A percentile compares a stretch with the other conserved stretches of the same genome.
Evolutionary conservation across 2,888 invertebrate genomes (phyloP).

Genomic region (Tenthredo notha): DNA sequence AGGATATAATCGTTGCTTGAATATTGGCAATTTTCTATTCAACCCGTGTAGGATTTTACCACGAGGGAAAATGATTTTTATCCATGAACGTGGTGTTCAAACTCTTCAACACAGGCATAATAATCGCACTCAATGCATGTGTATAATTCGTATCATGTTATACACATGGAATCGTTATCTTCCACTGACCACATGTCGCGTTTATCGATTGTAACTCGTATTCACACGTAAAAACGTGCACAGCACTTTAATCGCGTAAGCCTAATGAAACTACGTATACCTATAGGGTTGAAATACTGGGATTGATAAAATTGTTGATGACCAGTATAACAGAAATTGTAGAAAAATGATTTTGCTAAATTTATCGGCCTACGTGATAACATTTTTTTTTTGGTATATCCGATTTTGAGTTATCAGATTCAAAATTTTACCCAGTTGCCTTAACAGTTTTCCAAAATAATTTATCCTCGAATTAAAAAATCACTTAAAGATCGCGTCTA

Average conservation of each 20-base stretch:
- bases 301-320: neutral
- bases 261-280: neutral
- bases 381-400: neutral
- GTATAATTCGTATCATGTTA: neutral
- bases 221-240: neutral
- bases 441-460: neutral
- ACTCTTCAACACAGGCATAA: neutral
- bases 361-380: neutral
- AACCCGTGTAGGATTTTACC: neutral
- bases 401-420: neutral
- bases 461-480: neutral
- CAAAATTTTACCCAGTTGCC: neutral
- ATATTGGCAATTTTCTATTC: neutral
- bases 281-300: neutral
- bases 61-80: neutral
- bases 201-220: conserved; percentile 29
- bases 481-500: conserved; percentile 40
- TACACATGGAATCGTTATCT: conserved; percentile 37
- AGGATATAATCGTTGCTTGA: neutral
- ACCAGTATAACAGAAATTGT: neutral
- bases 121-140: neutral
- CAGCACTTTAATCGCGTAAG: neutral
- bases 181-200: conserved; percentile 44
- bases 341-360: neutral
- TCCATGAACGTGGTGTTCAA: neutral